Conservation (phyloP, 2,888 invertebrate species). For the Ceramica pisi region DNA sequence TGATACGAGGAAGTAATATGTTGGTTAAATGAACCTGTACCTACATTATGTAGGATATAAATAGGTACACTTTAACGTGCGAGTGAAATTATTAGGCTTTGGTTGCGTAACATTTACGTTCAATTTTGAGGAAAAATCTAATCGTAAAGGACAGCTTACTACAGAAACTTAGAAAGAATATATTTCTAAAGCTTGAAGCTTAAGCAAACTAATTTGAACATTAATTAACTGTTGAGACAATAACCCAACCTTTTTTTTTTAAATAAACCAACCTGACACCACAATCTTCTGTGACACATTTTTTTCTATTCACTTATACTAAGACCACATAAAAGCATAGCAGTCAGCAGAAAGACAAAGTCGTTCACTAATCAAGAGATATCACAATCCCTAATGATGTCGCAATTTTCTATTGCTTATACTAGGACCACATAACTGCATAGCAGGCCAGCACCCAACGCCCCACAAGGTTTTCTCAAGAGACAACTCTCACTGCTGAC, state of each 20-base stretch:
- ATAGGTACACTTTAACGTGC: not conserved
- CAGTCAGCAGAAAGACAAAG: too few species aligned
- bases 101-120: not conserved
- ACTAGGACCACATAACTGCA: conserved; percentile 12
- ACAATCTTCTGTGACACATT: too few species aligned
- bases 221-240: too few species aligned
- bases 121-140: not conserved
- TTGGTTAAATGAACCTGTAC: conserved; percentile 3
- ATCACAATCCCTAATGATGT: too few species aligned
- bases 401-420: not conserved
- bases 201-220: too few species aligned
- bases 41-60: not conserved
- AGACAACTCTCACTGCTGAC: conserved; percentile 17
- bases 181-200: not conserved
- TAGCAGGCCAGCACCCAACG: not conserved
- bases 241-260: too few species aligned
- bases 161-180: not conserved
- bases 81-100: not conserved
- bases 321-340: too few species aligned
- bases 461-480: not conserved
- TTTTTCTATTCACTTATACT: too few species aligned
- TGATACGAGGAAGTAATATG: not conserved
- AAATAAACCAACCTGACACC: too few species aligned
- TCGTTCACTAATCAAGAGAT: too few species aligned
- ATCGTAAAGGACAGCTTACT: not conserved